Conservation (phyloP, 2,797 vertebrate species). For the Strix occidentalis region DNA sequence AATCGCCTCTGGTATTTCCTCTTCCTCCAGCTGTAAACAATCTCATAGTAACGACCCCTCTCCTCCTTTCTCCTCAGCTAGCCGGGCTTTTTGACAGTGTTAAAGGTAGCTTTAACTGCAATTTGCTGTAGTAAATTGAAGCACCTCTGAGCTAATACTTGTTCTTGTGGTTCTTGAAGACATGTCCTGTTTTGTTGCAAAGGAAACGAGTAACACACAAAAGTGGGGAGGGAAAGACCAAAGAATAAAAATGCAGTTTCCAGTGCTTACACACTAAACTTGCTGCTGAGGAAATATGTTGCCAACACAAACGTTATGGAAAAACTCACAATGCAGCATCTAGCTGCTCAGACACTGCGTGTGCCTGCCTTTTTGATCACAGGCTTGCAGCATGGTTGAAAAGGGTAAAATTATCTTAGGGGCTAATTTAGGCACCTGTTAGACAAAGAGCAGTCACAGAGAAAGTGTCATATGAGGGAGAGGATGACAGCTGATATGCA, state of each 20-base stretch:
- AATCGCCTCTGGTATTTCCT: background rate
- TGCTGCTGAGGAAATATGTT: accelerated
- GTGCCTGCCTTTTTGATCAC: background rate
- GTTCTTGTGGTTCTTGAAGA: background rate
- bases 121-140: background rate
- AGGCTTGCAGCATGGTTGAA: accelerated
- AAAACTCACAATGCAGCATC: background rate
- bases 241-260: background rate
- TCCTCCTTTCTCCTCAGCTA: background rate
- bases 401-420: background rate
- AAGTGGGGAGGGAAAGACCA: background rate
- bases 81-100: background rate
- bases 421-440: background rate
- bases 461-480: accelerated
- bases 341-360: background rate
- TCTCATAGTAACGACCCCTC: background rate
- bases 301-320: background rate
- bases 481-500: accelerated
- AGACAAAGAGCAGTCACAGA: background rate
- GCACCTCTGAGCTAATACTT: background rate
- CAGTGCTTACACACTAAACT: background rate
- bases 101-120: background rate
- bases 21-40: background rate
- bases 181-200: background rate
- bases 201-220: background rate